Conservation (phyloP, 1,140 invertebrate species). For the Tetramorium parvispinum region DNA sequence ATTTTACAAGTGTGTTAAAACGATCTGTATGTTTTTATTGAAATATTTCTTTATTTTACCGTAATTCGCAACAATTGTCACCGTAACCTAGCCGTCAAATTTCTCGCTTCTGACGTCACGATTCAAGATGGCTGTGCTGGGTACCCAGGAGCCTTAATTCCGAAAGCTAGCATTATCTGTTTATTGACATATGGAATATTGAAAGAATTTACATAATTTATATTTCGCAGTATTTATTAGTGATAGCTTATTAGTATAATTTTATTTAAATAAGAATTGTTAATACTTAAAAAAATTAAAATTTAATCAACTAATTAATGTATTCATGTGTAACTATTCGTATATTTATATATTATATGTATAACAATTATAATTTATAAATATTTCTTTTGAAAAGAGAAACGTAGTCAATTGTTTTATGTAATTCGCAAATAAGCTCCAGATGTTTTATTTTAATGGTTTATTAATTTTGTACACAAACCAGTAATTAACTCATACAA, state of each 20-base stretch:
- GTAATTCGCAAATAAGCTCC: not conserved
- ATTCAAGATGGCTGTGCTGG: too few species aligned
- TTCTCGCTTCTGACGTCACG: too few species aligned
- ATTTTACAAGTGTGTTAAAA: too few species aligned
- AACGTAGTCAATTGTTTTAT: not conserved
- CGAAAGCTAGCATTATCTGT: conserved; percentile 20
- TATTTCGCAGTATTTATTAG: not conserved
- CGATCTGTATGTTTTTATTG: too few species aligned
- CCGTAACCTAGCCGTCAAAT: too few species aligned
- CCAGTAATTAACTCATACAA: not conserved
- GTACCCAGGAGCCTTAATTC: too few species aligned
- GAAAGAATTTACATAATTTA: not conserved
- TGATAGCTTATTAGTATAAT: not conserved
- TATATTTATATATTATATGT: not conserved
- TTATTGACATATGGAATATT: not conserved
- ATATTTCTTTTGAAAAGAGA: not conserved
- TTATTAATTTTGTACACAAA: not conserved
- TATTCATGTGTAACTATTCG: not conserved
- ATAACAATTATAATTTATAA: not conserved
- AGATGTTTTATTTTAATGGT: not conserved
- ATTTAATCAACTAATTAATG: not conserved
- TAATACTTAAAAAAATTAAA: not conserved
- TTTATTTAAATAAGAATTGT: not conserved
- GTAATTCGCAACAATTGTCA: too few species aligned
- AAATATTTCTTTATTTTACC: too few species aligned